Conservation (phyloP, 2,797 vertebrate species). For the Gymnodraco acuticeps region DNA sequence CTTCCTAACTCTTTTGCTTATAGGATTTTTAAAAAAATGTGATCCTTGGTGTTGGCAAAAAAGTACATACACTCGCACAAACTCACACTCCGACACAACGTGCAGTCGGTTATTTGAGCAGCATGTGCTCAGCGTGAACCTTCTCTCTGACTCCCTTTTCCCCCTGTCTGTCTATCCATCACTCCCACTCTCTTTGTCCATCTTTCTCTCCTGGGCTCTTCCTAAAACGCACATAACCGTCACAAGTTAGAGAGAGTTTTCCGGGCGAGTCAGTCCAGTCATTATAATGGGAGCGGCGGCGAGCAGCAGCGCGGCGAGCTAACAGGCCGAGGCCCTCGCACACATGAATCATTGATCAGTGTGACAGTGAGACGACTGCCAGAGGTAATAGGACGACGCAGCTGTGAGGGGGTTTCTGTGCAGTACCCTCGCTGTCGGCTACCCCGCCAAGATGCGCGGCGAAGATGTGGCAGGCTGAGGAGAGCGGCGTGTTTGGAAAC, state of each 20-base stretch:
- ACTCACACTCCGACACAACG: constrained; percentile 54
- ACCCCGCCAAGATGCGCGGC: constrained; percentile 60
- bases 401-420: constrained; percentile 62
- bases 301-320: constrained; percentile 70
- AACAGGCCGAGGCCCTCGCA: constrained; percentile 67
- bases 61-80: constrained; percentile 37
- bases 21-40: constrained; percentile 15
- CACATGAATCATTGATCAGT: constrained; percentile 82
- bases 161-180: constrained; percentile 61
- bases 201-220: constrained; percentile 36
- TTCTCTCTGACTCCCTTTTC: constrained; percentile 55
- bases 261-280: constrained; percentile 70
- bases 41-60: constrained; percentile 16
- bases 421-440: constrained; percentile 60
- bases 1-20: constrained; percentile 14
- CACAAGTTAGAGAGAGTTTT: constrained; percentile 43
- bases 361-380: constrained; percentile 82
- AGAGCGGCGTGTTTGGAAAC: constrained; percentile 33
- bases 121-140: constrained; percentile 72
- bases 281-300: constrained; percentile 69
- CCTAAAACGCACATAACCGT: constrained; percentile 20
- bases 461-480: constrained; percentile 57
- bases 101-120: constrained; percentile 63
- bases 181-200: constrained; percentile 33
- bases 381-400: constrained; percentile 77